Evolutionary conservation across 2,888 invertebrate genomes (phyloP).

Genomic region (Drosophila pseudotakahashii): DNA sequence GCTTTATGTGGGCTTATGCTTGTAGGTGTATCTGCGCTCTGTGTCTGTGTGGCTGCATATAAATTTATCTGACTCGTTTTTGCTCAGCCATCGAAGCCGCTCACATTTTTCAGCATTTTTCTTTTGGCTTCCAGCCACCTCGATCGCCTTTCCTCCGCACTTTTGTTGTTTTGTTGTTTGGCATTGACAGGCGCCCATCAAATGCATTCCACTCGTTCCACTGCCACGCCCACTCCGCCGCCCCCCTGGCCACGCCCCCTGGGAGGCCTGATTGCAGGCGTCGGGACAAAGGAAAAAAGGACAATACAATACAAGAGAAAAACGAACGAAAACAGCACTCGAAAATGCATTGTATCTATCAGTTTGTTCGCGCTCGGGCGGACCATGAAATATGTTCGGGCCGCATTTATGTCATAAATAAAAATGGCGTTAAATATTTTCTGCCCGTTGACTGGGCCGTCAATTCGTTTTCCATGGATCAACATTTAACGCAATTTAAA

Average conservation of each 20-base stretch:
- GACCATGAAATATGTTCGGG: conserved; percentile 68
- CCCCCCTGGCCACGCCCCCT: not conserved
- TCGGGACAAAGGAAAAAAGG: conserved; percentile 31
- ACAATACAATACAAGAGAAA: not conserved
- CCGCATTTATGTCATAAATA: conserved; percentile 76
- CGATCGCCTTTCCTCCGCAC: conserved; percentile 32
- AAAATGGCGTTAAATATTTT: conserved; percentile 76
- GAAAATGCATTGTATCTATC: conserved; percentile 77
- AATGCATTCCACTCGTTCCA: conserved; percentile 49
- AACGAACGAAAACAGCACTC: conserved; percentile 51
- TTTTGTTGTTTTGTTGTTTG: conserved; percentile 66
- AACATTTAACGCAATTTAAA: conserved; percentile 76
- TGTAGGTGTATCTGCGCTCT: conserved; percentile 35
- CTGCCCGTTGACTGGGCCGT: conserved; percentile 43
- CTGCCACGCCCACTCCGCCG: not conserved
- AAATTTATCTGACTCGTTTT: conserved; percentile 66
- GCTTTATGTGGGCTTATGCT: conserved; percentile 75
- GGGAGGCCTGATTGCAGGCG: conserved; percentile 55
- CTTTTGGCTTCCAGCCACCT: conserved; percentile 52
- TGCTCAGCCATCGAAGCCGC: conserved; percentile 66
- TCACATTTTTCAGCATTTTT: conserved; percentile 74
- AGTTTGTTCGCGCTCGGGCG: conserved; percentile 61
- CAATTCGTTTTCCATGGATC: conserved; percentile 56
- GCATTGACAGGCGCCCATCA: conserved; percentile 77
- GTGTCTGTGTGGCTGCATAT: conserved; percentile 55